A percentile compares a stretch with the other conserved stretches of the same genome.
Conservation (phyloP, 2,797 vertebrate species). For the Urosaurus nigricauda region DNA sequence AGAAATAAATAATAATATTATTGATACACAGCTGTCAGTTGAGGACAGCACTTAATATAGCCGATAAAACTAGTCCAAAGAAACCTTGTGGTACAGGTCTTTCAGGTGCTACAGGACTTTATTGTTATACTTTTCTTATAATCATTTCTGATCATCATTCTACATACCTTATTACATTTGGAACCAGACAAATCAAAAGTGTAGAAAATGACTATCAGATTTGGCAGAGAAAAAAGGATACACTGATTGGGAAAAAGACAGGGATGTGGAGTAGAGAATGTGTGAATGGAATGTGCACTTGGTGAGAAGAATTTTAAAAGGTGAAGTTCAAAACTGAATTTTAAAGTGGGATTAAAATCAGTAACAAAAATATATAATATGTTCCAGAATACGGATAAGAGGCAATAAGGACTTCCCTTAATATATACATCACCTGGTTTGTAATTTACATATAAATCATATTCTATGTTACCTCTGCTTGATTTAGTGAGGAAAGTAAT, state of each 20-base stretch:
- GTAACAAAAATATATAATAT: conserved; percentile 33
- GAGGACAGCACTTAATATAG: not conserved
- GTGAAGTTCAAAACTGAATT: conserved; percentile 54
- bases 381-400: conserved; percentile 35
- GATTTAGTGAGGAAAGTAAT: conserved; percentile 46
- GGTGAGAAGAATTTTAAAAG: conserved; percentile 19
- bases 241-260: not conserved
- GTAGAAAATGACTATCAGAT: too few relatives aligned
- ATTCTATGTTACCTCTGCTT: conserved; percentile 33
- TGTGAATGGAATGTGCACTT: not conserved
- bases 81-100: not conserved
- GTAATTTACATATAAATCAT: conserved; percentile 51
- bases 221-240: not conserved
- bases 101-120: conserved; percentile 4
- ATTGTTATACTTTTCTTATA: not conserved
- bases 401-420: conserved; percentile 11
- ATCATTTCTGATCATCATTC: not conserved
- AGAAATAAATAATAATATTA: too few relatives aligned
- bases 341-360: not conserved
- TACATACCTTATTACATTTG: not conserved
- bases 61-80: not conserved
- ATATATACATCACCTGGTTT: conserved; percentile 34
- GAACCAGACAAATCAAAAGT: not conserved
- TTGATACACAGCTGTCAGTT: not conserved
- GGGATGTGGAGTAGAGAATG: not conserved